Percentiles rank a stretch among this genome's conserved stretches.
Evolutionary conservation across 23 tunicate species (phyloP).

Genomic region (Trididemnum clinides): DNA sequence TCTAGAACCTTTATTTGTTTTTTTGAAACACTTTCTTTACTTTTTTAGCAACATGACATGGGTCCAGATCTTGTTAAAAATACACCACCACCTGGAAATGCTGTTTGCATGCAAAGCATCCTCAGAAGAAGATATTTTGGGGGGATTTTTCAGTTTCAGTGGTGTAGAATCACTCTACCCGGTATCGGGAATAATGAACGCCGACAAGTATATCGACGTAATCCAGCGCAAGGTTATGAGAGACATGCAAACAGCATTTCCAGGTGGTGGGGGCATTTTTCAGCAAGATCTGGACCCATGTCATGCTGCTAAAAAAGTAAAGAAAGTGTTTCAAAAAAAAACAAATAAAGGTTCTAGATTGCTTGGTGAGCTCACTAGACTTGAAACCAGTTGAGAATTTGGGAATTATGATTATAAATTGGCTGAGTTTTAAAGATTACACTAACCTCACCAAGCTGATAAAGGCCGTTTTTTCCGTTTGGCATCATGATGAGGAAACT

Average conservation of each 20-base stretch:
- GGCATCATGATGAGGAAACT: background rate
- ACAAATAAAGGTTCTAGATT: background rate
- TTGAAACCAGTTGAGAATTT: conserved; percentile 19
- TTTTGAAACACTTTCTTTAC: too few species aligned
- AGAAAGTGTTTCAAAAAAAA: background rate
- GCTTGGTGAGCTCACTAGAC: conserved; percentile 6
- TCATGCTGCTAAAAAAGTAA: conserved; percentile 17
- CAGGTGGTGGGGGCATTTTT: conserved; percentile 5
- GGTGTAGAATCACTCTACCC: too few species aligned
- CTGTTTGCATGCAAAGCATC: too few species aligned
- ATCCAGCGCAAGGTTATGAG: background rate
- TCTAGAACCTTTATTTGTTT: too few species aligned
- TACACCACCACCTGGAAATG: too few species aligned
- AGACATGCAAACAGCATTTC: conserved; percentile 23
- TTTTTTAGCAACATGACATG: too few species aligned
- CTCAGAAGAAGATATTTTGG: too few species aligned
- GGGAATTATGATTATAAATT: background rate
- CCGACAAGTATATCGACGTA: conserved; percentile 16
- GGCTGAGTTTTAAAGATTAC: background rate
- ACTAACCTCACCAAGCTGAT: conserved; percentile 16
- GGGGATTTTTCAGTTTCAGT: too few species aligned
- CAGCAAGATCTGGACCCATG: conserved; percentile 28
- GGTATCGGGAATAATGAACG: conserved; percentile 10
- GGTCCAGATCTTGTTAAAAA: too few species aligned
- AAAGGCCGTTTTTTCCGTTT: background rate